These are phyloP conservation scores for Morpho achilles DNA, from an alignment of 2,888 invertebrate species.

Conservation along the genomic window DNA sequence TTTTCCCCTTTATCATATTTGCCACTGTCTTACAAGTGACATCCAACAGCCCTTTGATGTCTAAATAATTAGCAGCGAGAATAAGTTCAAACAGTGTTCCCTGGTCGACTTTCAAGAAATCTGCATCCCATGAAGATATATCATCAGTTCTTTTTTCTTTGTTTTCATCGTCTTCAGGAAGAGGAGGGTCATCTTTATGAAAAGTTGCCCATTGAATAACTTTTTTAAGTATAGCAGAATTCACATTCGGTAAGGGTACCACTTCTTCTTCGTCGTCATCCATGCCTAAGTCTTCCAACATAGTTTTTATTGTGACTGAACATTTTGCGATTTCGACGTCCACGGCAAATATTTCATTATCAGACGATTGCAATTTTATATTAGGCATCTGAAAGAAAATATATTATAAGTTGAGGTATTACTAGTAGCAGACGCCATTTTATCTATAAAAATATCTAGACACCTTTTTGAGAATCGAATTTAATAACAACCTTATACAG, in stretches of 20 bases:
- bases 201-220: slow-evolving; percentile 96
- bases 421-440: slow-evolving; percentile 8
- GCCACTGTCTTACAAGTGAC: slow-evolving; percentile 99
- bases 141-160: slow-evolving; percentile 99
- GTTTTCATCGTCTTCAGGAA: slow-evolving; percentile 98
- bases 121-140: slow-evolving; percentile 99
- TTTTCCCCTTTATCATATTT: slow-evolving; percentile 99
- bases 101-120: slow-evolving; percentile 98
- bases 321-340: slow-evolving; percentile 98
- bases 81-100: slow-evolving; percentile 97
- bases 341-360: slow-evolving; percentile 97
- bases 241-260: slow-evolving; percentile 98
- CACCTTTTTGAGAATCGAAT: too few species aligned
- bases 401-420: background rate
- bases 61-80: slow-evolving; percentile 97
- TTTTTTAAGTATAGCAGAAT: slow-evolving; percentile 96
- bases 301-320: slow-evolving; percentile 98
- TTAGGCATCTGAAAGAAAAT: slow-evolving; percentile 87
- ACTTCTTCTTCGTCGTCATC: slow-evolving; percentile 96
- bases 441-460: slow-evolving; percentile 7
- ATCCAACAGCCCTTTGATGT: slow-evolving; percentile 96
- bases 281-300: slow-evolving; percentile 96
- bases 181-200: slow-evolving; percentile 96
- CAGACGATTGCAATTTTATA: slow-evolving; percentile 96
- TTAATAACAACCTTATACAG: background rate